Conservation (phyloP, 2,888 invertebrate genomes). For the Eubasilissa splendida region DNA sequence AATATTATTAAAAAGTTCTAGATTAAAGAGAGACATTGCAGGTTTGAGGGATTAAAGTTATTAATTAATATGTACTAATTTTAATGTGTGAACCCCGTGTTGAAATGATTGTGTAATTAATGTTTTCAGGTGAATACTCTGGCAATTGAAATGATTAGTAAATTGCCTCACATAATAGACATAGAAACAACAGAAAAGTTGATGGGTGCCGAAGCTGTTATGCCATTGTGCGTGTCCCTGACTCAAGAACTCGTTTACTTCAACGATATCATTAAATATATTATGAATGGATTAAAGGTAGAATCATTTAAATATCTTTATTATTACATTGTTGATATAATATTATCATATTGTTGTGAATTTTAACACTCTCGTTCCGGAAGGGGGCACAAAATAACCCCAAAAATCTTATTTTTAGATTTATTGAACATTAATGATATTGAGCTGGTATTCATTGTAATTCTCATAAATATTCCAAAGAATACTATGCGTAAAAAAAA, state of each 20-base stretch:
- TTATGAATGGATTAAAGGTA: conserved; percentile 66
- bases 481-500: no score
- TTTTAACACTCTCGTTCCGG: not conserved
- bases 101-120: not conserved
- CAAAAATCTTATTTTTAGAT: no score
- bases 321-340: not conserved
- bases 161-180: conserved; percentile 83
- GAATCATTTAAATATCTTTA: not conserved
- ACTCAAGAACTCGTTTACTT: conserved; percentile 80
- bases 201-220: conserved; percentile 79
- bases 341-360: not conserved
- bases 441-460: no score
- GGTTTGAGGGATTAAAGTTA: no score
- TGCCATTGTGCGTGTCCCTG: conserved; percentile 87
- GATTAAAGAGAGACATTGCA: no score
- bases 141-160: conserved; percentile 80
- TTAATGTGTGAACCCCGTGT: not conserved
- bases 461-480: no score
- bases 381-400: not conserved
- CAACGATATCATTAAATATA: conserved; percentile 65
- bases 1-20: no score
- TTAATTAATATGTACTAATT: no score
- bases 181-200: conserved; percentile 83
- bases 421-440: no score
- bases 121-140: conserved; percentile 69